Evolutionary conservation across 2,888 invertebrate species (phyloP).

Genomic region (Apoda limacodes): DNA sequence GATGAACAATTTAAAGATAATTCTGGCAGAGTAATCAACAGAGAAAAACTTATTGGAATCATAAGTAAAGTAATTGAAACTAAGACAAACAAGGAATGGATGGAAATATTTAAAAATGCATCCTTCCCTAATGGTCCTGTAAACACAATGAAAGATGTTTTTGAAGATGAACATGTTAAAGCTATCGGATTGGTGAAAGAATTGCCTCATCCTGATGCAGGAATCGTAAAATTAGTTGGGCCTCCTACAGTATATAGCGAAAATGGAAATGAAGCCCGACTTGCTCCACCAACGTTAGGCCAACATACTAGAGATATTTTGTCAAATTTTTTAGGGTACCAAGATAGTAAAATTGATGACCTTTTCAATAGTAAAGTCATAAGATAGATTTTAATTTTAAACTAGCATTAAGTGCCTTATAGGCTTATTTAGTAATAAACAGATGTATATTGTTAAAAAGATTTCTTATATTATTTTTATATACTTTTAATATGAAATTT

Average conservation of each 20-base stretch:
- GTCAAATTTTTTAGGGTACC: slow-evolving; percentile 73
- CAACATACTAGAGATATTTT: slow-evolving; percentile 88
- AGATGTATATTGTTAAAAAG: too few species aligned
- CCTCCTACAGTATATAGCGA: slow-evolving; percentile 88
- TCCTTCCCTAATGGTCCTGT: slow-evolving; percentile 92
- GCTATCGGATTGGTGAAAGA: slow-evolving; percentile 79
- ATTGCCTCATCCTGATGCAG: slow-evolving; percentile 76
- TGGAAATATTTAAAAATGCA: slow-evolving; percentile 74
- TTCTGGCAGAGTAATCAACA: slow-evolving; percentile 78
- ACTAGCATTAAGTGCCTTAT: too few species aligned
- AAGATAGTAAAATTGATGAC: slow-evolving; percentile 67
- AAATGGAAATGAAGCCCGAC: slow-evolving; percentile 75
- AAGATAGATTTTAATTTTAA: slow-evolving; percentile 21
- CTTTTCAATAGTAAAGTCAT: slow-evolving; percentile 57
- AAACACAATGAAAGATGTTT: slow-evolving; percentile 87
- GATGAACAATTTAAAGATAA: slow-evolving; percentile 80
- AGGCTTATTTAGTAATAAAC: too few species aligned
- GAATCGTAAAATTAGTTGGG: slow-evolving; percentile 81
- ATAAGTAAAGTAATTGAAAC: slow-evolving; percentile 68
- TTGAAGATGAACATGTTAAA: slow-evolving; percentile 88
- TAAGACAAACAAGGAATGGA: slow-evolving; percentile 83
- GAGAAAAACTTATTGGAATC: slow-evolving; percentile 74
- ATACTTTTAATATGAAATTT: too few species aligned
- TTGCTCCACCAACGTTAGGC: slow-evolving; percentile 86
- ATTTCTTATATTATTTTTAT: too few species aligned